Percentiles rank a stretch among this genome's conserved stretches.
Evolutionary conservation across 2,113 vertebrate genomes (phyloP).

Genomic region (Halcyon malimbica): DNA sequence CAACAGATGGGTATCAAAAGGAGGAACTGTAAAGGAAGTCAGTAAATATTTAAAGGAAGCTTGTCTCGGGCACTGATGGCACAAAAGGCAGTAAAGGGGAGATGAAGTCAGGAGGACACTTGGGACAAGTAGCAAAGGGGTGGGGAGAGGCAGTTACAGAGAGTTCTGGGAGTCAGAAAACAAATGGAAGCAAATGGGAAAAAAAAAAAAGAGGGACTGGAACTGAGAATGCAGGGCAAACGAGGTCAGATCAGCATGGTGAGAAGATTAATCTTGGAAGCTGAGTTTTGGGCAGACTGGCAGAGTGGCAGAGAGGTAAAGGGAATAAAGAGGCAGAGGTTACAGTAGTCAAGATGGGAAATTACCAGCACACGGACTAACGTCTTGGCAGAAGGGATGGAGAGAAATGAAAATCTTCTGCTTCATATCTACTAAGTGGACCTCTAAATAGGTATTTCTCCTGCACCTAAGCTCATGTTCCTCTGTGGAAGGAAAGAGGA

Average conservation of each 20-base stretch:
- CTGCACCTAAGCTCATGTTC: constrained; percentile 75
- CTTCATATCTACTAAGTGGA: constrained; percentile 74
- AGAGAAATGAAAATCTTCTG: constrained; percentile 76
- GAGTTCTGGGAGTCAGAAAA: constrained; percentile 15
- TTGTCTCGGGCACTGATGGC: neutral
- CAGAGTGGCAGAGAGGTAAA: constrained; percentile 37
- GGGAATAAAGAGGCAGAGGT: constrained; percentile 49
- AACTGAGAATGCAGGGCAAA: constrained; percentile 14
- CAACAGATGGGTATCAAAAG: neutral
- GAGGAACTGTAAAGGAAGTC: neutral
- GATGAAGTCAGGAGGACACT: neutral
- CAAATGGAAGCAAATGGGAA: neutral
- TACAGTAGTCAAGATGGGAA: constrained; percentile 75
- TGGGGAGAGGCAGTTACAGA: neutral
- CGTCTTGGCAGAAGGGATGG: constrained; percentile 74
- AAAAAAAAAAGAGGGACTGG: neutral
- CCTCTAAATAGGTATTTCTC: constrained; percentile 75
- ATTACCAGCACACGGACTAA: constrained; percentile 75
- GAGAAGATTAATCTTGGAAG: constrained; percentile 29
- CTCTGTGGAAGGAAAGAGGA: constrained; percentile 76
- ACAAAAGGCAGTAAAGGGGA: neutral
- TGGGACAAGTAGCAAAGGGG: neutral
- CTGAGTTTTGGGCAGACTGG: constrained; percentile 13
- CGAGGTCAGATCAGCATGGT: neutral
- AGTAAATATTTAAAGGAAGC: constrained; percentile 3